Evolutionary conservation across 2,888 invertebrate genomes (phyloP).

Genomic region (Onthophagus sagittarius): DNA sequence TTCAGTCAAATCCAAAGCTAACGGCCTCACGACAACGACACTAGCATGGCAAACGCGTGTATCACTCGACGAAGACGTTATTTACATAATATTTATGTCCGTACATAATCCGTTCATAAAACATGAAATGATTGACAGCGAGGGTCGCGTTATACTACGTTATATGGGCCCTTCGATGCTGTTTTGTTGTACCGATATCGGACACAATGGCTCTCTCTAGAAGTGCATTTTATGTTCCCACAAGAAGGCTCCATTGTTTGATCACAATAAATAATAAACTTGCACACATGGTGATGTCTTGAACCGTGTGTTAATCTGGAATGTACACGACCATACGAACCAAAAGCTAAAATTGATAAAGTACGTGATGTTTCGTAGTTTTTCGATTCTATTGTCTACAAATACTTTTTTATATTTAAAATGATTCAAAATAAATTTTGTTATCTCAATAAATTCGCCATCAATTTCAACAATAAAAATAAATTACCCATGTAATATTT

Average conservation of each 20-base stretch:
- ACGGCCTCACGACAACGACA: not conserved
- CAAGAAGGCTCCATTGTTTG: slow-evolving; percentile 20
- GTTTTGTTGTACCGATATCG: not conserved
- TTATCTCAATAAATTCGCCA: not conserved
- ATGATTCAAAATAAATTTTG: not conserved
- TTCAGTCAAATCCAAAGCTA: not conserved
- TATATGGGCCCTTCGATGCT: not conserved
- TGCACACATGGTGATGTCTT: slow-evolving; percentile 18
- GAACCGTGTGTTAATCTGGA: slow-evolving; percentile 6
- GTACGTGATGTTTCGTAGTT: not conserved
- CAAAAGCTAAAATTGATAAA: not conserved
- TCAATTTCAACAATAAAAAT: not conserved
- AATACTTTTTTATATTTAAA: not conserved
- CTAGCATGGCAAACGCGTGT: not conserved
- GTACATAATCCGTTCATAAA: slow-evolving; percentile 11
- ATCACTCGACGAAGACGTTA: not conserved
- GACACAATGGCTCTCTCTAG: slow-evolving; percentile 4
- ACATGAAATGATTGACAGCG: slow-evolving; percentile 6
- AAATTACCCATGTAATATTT: slow-evolving; percentile 9
- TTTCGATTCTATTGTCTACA: not conserved
- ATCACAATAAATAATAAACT: slow-evolving; percentile 23
- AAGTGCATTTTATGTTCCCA: slow-evolving; percentile 20
- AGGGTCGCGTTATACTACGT: slow-evolving; percentile 1
- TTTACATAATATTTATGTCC: slow-evolving; percentile 12
- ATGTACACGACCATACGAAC: slow-evolving; percentile 1